Conservation (phyloP, 2,113 vertebrate genomes). For the Thomomys bottae region DNA sequence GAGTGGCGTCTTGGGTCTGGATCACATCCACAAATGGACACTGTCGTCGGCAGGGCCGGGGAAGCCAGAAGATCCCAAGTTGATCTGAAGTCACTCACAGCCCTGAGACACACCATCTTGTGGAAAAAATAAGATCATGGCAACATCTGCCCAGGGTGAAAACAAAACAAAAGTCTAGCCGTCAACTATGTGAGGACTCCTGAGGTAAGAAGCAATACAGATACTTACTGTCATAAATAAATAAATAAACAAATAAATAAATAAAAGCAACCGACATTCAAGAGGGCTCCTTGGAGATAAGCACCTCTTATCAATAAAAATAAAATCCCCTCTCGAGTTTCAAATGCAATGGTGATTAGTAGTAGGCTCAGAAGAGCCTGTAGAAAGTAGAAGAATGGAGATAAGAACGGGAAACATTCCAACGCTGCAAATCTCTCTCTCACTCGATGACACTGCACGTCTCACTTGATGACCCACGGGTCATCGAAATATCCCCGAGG, state of each 20-base stretch:
- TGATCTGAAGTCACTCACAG: constrained; percentile 16
- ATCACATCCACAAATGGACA: not conserved
- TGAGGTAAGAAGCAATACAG: constrained; percentile 49
- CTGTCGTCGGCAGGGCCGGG: too few species aligned
- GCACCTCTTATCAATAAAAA: constrained; percentile 59
- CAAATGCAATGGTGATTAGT: constrained; percentile 25
- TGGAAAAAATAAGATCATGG: constrained; percentile 2
- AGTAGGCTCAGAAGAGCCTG: constrained; percentile 41
- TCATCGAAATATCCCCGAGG: constrained; percentile 70
- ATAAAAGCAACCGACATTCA: constrained; percentile 11
- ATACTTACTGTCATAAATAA: constrained; percentile 13
- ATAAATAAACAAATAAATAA: constrained; percentile 63
- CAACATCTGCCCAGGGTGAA: not conserved
- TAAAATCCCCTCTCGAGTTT: constrained; percentile 39
- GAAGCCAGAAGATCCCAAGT: not conserved
- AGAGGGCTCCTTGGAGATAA: constrained; percentile 62
- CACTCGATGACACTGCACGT: too few species aligned
- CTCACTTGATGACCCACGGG: constrained; percentile 28
- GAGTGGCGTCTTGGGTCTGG: not conserved
- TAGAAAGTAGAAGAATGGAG: constrained; percentile 44
- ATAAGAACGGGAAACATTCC: constrained; percentile 41
- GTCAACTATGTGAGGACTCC: constrained; percentile 54
- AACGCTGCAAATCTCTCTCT: constrained; percentile 5
- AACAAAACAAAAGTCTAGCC: constrained; percentile 34
- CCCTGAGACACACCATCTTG: constrained; percentile 41